Evolutionary conservation across 2,888 invertebrate species (phyloP), one percentile per base, ranked within the genome.

Genomic region (Caenorhabditis afra): DNA sequence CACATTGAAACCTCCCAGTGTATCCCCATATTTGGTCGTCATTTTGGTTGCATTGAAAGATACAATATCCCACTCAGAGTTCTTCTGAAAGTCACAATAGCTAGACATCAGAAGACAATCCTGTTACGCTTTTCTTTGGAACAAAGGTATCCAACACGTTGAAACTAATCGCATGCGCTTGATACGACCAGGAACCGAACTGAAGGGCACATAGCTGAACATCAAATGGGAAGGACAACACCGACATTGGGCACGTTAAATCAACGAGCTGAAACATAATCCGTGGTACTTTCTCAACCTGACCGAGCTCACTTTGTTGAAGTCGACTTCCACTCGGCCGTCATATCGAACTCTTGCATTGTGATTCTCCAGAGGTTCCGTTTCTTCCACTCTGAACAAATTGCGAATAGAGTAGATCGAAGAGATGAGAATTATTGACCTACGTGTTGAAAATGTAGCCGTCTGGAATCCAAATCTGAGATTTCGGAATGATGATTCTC

Each of bases 401-500:
- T n/a, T 29, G 7, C 29, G 29, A 29, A n/a, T n/a, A n/a, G n/a
- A n/a, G n/a, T n/a, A n/a, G n/a, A n/a, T n/a, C 14, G 11, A 39
- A 66, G 35, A 20, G 50, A 52, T 35, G n/a, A n/a, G n/a, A n/a
- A n/a, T 4, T 53, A 47, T 49, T n/a, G 52, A 74, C 85, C 20
- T 37, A 86, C 86, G 86, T 86, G 59, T 86, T 85, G 57, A 86
- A 86, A 18, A 86, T 86, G 65, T 85, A 85, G 7, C 86, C 86
- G 70, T 86, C 86, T 14, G 86, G 86, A 29, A 85, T 74, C 85
- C 85, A 86, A 29, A 86, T 81, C 47, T 76, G 65, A 3, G 77
- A 61, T 14, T 81, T 84, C 14, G 86, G 86, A 39, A 86, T 76
- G 22, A 85, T 86, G 3, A 86, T 81, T 39, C 70, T 77, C 55